Conservation (phyloP, 1,140 invertebrate species). For the Cotesia vestalis region DNA sequence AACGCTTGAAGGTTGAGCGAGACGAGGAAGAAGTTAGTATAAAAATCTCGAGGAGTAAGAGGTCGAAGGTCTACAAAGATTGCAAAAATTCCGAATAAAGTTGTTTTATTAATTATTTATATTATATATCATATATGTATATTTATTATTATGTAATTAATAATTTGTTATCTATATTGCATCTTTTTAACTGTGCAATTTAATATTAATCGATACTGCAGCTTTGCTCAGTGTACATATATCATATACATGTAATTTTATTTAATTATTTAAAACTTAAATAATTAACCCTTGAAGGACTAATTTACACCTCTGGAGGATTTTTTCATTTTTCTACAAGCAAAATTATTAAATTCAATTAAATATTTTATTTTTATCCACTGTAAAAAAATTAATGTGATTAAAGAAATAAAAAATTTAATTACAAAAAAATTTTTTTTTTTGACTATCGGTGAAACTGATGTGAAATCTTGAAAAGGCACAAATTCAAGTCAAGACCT, state of each 20-base stretch:
- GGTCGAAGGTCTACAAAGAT: neutral
- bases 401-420: no score
- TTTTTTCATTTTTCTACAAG: no score
- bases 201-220: neutral
- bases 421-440: no score
- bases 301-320: no score
- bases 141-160: conserved; percentile 1
- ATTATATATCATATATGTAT: neutral
- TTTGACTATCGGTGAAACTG: no score
- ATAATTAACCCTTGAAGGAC: no score
- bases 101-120: neutral
- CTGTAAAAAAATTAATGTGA: no score
- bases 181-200: neutral
- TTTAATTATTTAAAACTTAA: neutral
- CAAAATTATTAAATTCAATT: no score
- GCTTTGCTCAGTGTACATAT: no score
- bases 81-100: conserved; percentile 2
- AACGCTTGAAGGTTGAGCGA: conserved; percentile 10
- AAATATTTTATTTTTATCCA: no score
- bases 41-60: neutral
- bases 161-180: neutral
- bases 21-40: neutral
- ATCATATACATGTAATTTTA: neutral
- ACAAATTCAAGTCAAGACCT: no score
- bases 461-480: no score